phyloP scores from a whole-genome alignment of 2,113 vertebrate species.

The Strix uralensis region DNA sequence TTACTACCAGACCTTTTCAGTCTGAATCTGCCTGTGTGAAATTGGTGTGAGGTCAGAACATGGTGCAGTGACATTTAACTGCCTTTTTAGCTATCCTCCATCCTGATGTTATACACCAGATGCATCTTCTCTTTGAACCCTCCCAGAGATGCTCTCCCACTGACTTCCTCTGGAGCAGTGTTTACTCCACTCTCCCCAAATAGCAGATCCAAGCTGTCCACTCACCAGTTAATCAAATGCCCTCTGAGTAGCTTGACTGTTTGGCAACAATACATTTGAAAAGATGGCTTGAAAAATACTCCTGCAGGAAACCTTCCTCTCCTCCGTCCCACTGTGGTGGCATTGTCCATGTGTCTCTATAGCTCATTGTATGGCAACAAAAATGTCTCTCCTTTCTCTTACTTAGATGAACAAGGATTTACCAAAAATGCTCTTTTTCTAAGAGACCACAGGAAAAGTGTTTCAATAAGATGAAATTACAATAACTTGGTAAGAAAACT shows the following conservation, averaged over 20 bases:
- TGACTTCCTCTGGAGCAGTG: not conserved
- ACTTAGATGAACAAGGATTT: not conserved
- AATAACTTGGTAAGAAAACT: not conserved
- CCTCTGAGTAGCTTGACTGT: not conserved
- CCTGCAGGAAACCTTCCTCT: not conserved
- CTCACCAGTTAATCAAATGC: not conserved
- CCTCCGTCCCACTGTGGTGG: not conserved
- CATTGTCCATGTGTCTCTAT: not conserved
- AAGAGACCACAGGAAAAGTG: not conserved
- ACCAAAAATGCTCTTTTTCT: not conserved
- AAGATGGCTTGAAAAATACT: not conserved
- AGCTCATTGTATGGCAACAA: not conserved
- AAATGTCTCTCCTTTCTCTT: not conserved
- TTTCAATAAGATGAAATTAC: not conserved
- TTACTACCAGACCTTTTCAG: not conserved
- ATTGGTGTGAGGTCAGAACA: not conserved
- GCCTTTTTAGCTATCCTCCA: not conserved
- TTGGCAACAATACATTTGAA: not conserved
- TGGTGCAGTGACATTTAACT: not conserved
- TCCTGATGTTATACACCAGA: not conserved
- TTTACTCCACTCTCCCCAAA: not conserved
- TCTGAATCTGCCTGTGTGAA: fast-evolving
- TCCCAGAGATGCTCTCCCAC: not conserved
- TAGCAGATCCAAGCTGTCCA: not conserved
- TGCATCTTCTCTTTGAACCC: not conserved